Evolutionary conservation across 2,888 invertebrate genomes (phyloP).

Genomic region (Conchocele bisecta): DNA sequence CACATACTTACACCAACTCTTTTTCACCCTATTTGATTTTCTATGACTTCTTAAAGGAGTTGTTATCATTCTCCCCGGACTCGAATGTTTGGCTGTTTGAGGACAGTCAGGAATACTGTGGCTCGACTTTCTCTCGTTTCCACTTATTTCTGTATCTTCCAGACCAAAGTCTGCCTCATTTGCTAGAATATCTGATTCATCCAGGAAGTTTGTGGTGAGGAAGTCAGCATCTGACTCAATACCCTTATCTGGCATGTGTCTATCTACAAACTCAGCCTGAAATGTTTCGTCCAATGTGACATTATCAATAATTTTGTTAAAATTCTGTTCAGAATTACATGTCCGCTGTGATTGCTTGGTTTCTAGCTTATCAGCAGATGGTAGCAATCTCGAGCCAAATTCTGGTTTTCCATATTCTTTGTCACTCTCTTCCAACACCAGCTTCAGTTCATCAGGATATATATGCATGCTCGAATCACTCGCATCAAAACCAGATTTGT

Average conservation of each 20-base stretch:
- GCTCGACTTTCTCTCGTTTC: not conserved
- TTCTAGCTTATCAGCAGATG: conserved; percentile 3
- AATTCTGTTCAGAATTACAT: no score
- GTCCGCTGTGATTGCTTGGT: no score
- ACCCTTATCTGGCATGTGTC: conserved; percentile 49
- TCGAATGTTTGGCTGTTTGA: not conserved
- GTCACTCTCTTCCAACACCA: conserved; percentile 35
- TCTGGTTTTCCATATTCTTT: conserved; percentile 42
- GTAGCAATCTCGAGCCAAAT: conserved; percentile 35
- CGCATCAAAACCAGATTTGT: conserved; percentile 13
- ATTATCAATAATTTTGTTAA: conserved; percentile 48
- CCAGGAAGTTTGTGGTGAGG: conserved; percentile 47
- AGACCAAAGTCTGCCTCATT: conserved; percentile 36
- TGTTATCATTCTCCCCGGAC: not conserved
- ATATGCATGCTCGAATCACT: conserved; percentile 22
- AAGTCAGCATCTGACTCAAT: conserved; percentile 53
- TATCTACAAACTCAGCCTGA: conserved; percentile 56
- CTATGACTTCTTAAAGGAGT: not conserved
- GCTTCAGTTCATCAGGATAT: conserved; percentile 23
- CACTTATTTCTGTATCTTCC: conserved; percentile 6
- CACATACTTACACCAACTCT: not conserved
- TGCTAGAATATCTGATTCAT: conserved; percentile 46
- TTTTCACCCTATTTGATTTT: not conserved
- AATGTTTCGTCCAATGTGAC: conserved; percentile 51
- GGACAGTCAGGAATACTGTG: not conserved